These are phyloP conservation scores for Erythrocercus mccallii DNA, from an alignment of 2,113 vertebrate genomes.

Conservation along the genomic window DNA sequence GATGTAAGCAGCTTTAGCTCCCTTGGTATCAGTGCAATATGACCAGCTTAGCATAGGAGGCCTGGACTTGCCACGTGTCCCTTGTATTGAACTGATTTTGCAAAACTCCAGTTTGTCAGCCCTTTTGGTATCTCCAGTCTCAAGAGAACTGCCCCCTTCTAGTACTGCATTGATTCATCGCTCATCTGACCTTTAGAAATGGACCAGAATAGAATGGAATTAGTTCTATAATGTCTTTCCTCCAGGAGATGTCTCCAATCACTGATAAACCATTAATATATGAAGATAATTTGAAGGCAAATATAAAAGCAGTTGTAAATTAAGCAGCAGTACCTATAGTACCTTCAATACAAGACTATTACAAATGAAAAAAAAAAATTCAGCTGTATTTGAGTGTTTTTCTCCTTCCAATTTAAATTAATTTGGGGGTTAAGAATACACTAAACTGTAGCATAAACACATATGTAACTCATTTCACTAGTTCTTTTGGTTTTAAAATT, in stretches of 20 bases:
- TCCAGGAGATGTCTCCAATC: neutral
- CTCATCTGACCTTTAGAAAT: conserved; percentile 30
- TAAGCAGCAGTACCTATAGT: neutral
- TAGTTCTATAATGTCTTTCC: neutral
- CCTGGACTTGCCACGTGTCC: neutral
- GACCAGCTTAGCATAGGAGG: neutral
- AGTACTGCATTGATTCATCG: conserved; percentile 33
- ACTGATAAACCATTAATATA: neutral
- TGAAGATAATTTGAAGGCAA: neutral
- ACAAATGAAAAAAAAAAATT: neutral
- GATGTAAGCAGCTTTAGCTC: neutral
- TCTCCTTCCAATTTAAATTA: neutral
- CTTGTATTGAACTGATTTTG: neutral
- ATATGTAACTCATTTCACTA: neutral
- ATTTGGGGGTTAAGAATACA: neutral
- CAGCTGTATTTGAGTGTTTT: neutral
- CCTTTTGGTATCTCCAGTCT: neutral
- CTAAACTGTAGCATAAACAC: neutral
- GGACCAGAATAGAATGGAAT: neutral
- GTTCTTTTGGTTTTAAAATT: neutral
- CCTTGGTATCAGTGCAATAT: neutral
- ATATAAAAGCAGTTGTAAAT: neutral
- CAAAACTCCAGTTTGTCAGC: conserved; percentile 23
- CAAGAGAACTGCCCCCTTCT: conserved; percentile 20
- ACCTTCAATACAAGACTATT: neutral